Conservation (phyloP, 2,888 invertebrate species). For the Branchellion lobata region DNA sequence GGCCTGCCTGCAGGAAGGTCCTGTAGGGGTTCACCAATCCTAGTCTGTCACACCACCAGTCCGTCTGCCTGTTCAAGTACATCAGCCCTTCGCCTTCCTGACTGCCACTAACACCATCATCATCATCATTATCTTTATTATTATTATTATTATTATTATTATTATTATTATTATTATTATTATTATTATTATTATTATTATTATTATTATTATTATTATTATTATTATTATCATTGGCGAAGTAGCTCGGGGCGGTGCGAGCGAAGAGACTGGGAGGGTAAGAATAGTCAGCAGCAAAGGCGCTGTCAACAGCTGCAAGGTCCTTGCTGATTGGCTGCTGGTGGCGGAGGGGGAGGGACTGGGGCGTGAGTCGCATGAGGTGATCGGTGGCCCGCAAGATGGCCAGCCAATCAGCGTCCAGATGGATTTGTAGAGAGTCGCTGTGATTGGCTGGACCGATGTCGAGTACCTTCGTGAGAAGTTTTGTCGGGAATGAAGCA, state of each 20-base stretch:
- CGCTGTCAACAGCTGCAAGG: constrained; percentile 67
- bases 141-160: not conserved
- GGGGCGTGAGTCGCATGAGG: constrained; percentile 65
- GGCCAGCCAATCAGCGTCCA: constrained; percentile 89
- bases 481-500: not conserved
- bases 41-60: constrained; percentile 64
- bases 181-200: not conserved
- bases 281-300: constrained; percentile 71
- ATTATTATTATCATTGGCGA: constrained; percentile 42
- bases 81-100: constrained; percentile 43
- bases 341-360: not conserved
- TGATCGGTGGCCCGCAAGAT: constrained; percentile 85
- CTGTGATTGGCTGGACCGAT: constrained; percentile 54
- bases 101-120: not conserved
- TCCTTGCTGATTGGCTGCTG: not conserved
- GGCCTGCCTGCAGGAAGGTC: not conserved
- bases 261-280: constrained; percentile 77
- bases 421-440: constrained; percentile 55
- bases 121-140: not conserved
- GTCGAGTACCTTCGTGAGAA: not conserved
- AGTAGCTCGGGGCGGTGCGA: constrained; percentile 67
- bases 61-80: constrained; percentile 65
- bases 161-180: not conserved
- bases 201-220: constrained; percentile 31
- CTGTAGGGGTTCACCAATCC: constrained; percentile 64